Conservation (phyloP, 2,888 invertebrate genomes). For the Parelbella ahira region DNA sequence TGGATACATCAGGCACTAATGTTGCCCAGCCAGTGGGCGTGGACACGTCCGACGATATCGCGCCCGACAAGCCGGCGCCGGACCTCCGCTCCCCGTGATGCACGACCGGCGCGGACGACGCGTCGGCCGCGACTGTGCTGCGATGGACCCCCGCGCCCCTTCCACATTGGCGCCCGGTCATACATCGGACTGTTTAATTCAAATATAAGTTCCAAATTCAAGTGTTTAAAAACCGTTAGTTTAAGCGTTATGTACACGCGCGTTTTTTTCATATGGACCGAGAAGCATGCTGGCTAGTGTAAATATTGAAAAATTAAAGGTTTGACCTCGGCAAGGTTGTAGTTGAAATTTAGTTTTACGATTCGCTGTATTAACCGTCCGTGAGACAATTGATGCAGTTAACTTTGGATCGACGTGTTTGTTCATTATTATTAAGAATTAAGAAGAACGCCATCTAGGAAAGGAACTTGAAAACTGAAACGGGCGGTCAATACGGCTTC, state of each 20-base stretch:
- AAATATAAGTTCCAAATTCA: constrained; percentile 22
- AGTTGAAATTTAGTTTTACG: constrained; percentile 52
- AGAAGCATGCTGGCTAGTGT: constrained; percentile 41
- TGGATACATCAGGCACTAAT: constrained; percentile 64
- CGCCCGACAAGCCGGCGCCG: constrained; percentile 68
- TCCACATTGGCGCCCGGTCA: constrained; percentile 72
- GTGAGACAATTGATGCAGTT: constrained; percentile 33
- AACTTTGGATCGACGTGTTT: constrained; percentile 51
- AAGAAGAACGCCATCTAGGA: constrained; percentile 40
- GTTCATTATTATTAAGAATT: constrained; percentile 27
- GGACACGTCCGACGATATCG: constrained; percentile 59
- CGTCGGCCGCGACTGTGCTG: constrained; percentile 43
- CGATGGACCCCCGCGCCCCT: constrained; percentile 73
- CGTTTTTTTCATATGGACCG: constrained; percentile 25
- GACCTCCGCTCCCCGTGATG: constrained; percentile 73
- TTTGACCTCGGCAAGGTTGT: constrained; percentile 43
- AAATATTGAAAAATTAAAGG: constrained; percentile 46
- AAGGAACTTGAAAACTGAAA: constrained; percentile 29
- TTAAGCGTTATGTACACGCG: constrained; percentile 13
- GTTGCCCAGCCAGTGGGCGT: constrained; percentile 50
- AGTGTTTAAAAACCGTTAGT: constrained; percentile 17
- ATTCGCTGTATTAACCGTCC: constrained; percentile 42
- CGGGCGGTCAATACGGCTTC: constrained; percentile 41
- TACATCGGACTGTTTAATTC: constrained; percentile 55
- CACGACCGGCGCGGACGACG: constrained; percentile 31